A percentile compares a stretch with the other conserved stretches of the same genome.
Evolutionary conservation across 2,797 vertebrate species (phyloP).

Genomic region (Acrossocheilus fasciatus): DNA sequence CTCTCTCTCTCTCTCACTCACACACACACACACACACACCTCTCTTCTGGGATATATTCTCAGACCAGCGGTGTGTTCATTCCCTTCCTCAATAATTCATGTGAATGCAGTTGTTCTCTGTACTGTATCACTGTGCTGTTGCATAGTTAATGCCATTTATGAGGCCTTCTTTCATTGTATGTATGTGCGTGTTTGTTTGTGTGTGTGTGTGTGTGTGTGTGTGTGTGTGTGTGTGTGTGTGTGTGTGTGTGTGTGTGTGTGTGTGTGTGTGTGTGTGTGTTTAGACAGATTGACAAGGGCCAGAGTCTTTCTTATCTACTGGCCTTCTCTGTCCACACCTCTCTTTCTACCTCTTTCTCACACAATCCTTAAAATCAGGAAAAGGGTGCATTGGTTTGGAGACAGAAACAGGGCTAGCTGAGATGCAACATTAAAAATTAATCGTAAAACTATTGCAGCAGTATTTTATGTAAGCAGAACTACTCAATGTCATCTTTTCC

Average conservation of each 20-base stretch:
- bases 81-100: conserved; percentile 63
- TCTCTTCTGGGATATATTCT: conserved; percentile 23
- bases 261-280: neutral
- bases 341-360: conserved; percentile 33
- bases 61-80: conserved; percentile 50
- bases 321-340: conserved; percentile 31
- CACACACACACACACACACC: conserved; percentile 6
- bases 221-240: neutral
- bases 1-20: neutral
- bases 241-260: conserved; percentile 10
- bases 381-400: conserved; percentile 62
- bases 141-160: conserved; percentile 77
- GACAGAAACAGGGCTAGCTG: conserved; percentile 77
- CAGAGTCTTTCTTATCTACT: conserved; percentile 35
- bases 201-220: neutral
- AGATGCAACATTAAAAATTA: conserved; percentile 85
- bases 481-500: conserved; percentile 66
- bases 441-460: conserved; percentile 82
- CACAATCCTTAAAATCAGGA: conserved; percentile 25
- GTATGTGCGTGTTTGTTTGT: conserved; percentile 13
- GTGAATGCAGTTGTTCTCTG: conserved; percentile 60
- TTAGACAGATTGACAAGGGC: conserved; percentile 26
- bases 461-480: conserved; percentile 77
- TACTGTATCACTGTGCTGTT: conserved; percentile 64
- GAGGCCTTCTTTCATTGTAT: conserved; percentile 60